These are phyloP conservation scores for Pocillopora damicornis DNA, from an alignment of 64 coral and sea anemone species.

Conservation along the genomic window DNA sequence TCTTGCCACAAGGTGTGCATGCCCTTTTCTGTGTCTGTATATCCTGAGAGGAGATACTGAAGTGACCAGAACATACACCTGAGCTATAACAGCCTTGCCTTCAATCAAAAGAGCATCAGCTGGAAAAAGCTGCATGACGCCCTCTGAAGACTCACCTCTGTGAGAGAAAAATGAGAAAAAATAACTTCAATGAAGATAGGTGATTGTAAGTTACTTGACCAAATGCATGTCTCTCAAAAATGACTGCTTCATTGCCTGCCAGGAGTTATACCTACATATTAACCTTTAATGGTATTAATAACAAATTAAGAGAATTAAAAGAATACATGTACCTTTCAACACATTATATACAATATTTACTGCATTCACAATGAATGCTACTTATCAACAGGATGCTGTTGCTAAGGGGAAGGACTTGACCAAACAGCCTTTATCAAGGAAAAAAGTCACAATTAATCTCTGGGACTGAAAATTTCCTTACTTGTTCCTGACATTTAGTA, in stretches of 20 bases:
- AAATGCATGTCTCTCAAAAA: not conserved
- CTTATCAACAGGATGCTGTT: too few species aligned
- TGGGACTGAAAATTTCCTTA: too few species aligned
- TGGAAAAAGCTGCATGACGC: slow-evolving; percentile 15
- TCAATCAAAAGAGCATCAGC: slow-evolving; percentile 6
- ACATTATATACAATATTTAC: too few species aligned
- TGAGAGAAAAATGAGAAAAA: not conserved
- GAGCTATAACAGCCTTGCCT: slow-evolving; percentile 15
- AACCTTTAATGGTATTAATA: too few species aligned
- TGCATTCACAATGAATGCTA: too few species aligned
- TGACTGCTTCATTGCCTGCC: not conserved
- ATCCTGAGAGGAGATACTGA: slow-evolving; percentile 42
- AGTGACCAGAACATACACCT: slow-evolving; percentile 30
- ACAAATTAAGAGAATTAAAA: too few species aligned
- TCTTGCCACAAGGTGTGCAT: not conserved
- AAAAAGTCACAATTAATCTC: too few species aligned
- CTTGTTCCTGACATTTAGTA: too few species aligned
- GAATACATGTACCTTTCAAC: too few species aligned
- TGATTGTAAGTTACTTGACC: not conserved
- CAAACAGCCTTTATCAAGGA: too few species aligned
- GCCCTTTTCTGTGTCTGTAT: slow-evolving; percentile 37
- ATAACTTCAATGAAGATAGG: not conserved
- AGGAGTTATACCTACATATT: too few species aligned
- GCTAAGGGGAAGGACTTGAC: too few species aligned
- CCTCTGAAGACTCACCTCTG: not conserved